A percentile compares a stretch with the other conserved stretches of the same genome.
phyloP scores from a whole-genome alignment of 2,797 vertebrate species.

The Myripristis jacobus region DNA sequence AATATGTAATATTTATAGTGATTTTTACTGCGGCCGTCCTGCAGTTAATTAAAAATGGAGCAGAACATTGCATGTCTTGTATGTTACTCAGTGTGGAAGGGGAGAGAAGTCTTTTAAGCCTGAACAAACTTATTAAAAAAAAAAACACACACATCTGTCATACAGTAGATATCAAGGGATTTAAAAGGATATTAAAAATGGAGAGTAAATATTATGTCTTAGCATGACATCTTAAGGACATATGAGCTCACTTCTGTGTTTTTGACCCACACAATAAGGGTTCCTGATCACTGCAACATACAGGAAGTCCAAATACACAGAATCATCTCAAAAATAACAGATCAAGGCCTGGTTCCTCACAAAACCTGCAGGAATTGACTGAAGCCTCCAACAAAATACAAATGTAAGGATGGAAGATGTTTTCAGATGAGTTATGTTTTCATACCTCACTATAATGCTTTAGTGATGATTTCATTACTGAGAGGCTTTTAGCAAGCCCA shows the following conservation, averaged over 20 bases:
- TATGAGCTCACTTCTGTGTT: neutral
- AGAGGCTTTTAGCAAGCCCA: conserved; percentile 6
- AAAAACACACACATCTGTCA: conserved; percentile 1
- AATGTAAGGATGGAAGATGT: neutral
- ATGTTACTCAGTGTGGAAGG: neutral
- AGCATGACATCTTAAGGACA: neutral
- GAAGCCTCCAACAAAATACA: neutral
- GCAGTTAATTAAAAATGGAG: conserved; percentile 19
- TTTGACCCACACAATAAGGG: neutral
- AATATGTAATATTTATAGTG: conserved; percentile 29
- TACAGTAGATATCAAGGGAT: neutral
- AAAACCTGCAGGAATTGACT: neutral
- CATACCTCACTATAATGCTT: conserved; percentile 5
- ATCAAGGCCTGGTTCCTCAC: neutral
- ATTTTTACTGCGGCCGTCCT: conserved; percentile 6
- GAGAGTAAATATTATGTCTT: neutral
- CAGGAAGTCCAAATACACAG: neutral
- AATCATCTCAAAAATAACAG: neutral
- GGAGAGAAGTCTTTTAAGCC: neutral
- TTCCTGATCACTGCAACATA: neutral
- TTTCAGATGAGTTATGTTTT: conserved; percentile 6
- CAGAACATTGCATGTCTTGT: neutral
- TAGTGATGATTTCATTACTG: neutral
- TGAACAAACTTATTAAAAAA: conserved; percentile 8
- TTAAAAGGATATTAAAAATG: neutral